Percentiles rank a stretch among this genome's conserved stretches.
phyloP scores from a whole-genome alignment of 2,113 vertebrate genomes.

The Psammodynastes pulverulentus region DNA sequence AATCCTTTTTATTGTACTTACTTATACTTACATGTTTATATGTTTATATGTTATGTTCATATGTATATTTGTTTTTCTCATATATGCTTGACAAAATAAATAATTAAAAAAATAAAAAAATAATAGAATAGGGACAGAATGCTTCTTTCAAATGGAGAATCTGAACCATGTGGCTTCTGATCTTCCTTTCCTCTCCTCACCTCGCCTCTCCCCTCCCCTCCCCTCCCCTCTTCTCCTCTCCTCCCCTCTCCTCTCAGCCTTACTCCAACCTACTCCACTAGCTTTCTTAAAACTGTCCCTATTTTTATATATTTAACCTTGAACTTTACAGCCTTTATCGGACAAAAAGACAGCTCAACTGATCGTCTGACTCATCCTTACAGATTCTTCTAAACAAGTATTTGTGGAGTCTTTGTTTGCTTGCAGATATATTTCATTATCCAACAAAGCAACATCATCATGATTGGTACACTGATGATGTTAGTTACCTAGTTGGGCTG shows the following conservation, averaged over 20 bases:
- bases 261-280: not conserved
- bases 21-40: too few relatives aligned
- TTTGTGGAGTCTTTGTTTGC: not conserved
- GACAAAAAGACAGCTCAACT: not conserved
- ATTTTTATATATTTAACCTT: not conserved
- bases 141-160: not conserved
- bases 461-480: not conserved
- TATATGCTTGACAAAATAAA: too few relatives aligned
- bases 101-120: too few relatives aligned
- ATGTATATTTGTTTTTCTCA: too few relatives aligned
- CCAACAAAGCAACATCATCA: not conserved
- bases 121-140: not conserved
- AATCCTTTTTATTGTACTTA: too few relatives aligned
- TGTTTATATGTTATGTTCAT: too few relatives aligned
- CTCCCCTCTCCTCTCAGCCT: not conserved
- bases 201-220: not conserved
- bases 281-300: not conserved
- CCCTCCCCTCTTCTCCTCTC: too few relatives aligned
- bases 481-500: not conserved
- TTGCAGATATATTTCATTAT: not conserved
- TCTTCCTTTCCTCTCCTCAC: not conserved
- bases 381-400: not conserved
- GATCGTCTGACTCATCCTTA: not conserved
- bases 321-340: not conserved
- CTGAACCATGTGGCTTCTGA: not conserved